Conservation (phyloP, 1,140 invertebrate species). For the Megathymus violae region DNA sequence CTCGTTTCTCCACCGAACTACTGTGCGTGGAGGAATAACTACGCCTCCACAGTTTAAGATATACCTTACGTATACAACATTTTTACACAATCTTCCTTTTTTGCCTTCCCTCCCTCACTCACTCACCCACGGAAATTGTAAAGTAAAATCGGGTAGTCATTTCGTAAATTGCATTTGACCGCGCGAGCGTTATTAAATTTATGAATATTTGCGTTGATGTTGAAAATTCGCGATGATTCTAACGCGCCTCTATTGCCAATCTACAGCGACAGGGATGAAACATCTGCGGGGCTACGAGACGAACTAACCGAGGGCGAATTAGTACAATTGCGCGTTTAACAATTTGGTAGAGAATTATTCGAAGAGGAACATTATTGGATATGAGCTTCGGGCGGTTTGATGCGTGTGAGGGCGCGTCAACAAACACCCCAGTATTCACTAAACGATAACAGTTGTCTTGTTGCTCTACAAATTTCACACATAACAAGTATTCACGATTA, state of each 20-base stretch:
- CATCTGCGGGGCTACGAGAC: background rate
- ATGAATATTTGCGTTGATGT: slow-evolving; percentile 43
- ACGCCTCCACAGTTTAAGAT: too few relatives aligned
- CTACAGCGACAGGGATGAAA: background rate
- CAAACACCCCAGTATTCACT: too few relatives aligned
- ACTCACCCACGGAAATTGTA: slow-evolving; percentile 50
- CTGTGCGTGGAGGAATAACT: too few relatives aligned
- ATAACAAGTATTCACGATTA: too few relatives aligned
- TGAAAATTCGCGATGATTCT: slow-evolving; percentile 11
- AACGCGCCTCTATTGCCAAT: slow-evolving; percentile 27
- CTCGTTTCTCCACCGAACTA: too few relatives aligned
- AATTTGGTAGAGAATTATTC: background rate
- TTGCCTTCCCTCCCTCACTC: slow-evolving; percentile 10
- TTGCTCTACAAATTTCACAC: too few relatives aligned
- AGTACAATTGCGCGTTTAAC: slow-evolving; percentile 4
- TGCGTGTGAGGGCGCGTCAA: too few relatives aligned
- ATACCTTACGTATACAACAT: too few relatives aligned
- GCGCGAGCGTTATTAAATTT: slow-evolving; percentile 54
- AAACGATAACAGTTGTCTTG: too few relatives aligned
- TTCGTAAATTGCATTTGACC: slow-evolving; percentile 66
- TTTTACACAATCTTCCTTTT: background rate
- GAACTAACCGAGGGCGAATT: background rate
- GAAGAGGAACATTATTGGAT: background rate
- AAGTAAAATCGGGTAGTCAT: slow-evolving; percentile 66
- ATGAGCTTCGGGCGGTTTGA: too few relatives aligned